phyloP scores from a whole-genome alignment of 2,113 vertebrate genomes.

The Cranoglanis bouderius region DNA sequence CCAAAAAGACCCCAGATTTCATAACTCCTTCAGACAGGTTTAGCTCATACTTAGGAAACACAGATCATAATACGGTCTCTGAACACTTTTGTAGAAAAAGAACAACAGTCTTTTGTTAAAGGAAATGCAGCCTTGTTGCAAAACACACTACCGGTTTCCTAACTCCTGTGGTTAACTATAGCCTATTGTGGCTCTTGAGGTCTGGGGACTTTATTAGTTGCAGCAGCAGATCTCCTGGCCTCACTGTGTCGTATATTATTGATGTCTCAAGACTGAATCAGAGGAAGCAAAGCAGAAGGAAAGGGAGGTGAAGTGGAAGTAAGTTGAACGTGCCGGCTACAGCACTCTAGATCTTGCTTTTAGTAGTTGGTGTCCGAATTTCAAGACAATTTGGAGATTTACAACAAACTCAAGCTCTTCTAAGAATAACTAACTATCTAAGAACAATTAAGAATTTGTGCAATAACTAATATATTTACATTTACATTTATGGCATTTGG shows the following conservation, averaged over 20 bases:
- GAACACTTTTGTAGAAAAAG: background rate
- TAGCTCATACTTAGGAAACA: background rate
- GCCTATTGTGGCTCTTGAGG: slow-evolving; percentile 12
- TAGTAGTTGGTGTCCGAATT: slow-evolving; percentile 71
- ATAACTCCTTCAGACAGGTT: slow-evolving; percentile 3
- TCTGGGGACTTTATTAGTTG: slow-evolving; percentile 12
- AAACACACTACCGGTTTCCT: slow-evolving; percentile 3
- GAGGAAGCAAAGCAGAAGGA: slow-evolving; percentile 12
- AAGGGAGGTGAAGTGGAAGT: slow-evolving; percentile 26
- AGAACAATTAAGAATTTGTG: background rate
- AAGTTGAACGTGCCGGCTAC: slow-evolving; percentile 80
- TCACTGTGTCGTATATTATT: background rate
- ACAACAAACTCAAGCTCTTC: background rate
- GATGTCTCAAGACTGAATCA: slow-evolving; percentile 1
- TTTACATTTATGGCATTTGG: too few relatives aligned
- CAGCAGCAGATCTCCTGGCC: background rate
- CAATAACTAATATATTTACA: background rate
- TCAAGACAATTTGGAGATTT: background rate
- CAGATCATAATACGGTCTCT: background rate
- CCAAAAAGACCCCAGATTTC: background rate
- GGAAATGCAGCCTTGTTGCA: background rate
- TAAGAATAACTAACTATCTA: background rate
- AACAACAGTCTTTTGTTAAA: slow-evolving; percentile 21
- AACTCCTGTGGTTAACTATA: slow-evolving; percentile 10
- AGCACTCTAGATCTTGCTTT: slow-evolving; percentile 79